Evolutionary conservation across 2,888 invertebrate species (phyloP).

Genomic region (Mactromeris polynyma): DNA sequence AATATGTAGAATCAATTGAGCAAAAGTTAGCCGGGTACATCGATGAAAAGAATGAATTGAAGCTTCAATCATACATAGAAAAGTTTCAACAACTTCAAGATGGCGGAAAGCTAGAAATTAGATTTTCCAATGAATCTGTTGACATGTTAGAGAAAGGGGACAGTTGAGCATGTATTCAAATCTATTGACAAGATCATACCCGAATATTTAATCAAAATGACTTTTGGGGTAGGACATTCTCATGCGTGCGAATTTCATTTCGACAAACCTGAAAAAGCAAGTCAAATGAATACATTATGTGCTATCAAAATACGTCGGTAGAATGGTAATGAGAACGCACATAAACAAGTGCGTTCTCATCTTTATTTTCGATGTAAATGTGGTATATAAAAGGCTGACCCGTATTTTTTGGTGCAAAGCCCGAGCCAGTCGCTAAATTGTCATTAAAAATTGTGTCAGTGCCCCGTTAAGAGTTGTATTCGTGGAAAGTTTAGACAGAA

Average conservation of each 20-base stretch:
- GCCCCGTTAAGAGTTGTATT: background rate
- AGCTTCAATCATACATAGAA: slow-evolving; percentile 63
- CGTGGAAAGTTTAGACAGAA: background rate
- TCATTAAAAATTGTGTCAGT: background rate
- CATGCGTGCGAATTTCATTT: slow-evolving; percentile 15
- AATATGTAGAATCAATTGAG: slow-evolving; percentile 62
- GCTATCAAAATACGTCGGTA: background rate
- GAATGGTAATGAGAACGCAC: slow-evolving; percentile 8
- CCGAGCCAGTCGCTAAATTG: background rate
- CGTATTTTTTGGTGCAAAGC: background rate
- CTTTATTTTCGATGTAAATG: background rate
- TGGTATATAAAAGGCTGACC: background rate
- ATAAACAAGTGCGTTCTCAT: background rate
- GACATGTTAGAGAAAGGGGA: slow-evolving; percentile 23
- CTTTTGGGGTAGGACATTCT: background rate
- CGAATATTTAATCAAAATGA: slow-evolving; percentile 25
- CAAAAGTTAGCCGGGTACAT: slow-evolving; percentile 65
- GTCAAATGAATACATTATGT: slow-evolving; percentile 7
- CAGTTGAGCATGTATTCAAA: slow-evolving; percentile 5
- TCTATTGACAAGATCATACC: slow-evolving; percentile 8
- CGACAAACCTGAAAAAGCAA: slow-evolving; percentile 13
- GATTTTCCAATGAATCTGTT: slow-evolving; percentile 21
- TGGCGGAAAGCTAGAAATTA: slow-evolving; percentile 40
- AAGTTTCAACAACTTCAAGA: slow-evolving; percentile 48
- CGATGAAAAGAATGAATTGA: slow-evolving; percentile 64